A percentile compares a stretch with the other conserved stretches of the same genome.
These are phyloP conservation scores for Cephus runcator DNA, from an alignment of 2,888 invertebrate species.

Conservation along the genomic window DNA sequence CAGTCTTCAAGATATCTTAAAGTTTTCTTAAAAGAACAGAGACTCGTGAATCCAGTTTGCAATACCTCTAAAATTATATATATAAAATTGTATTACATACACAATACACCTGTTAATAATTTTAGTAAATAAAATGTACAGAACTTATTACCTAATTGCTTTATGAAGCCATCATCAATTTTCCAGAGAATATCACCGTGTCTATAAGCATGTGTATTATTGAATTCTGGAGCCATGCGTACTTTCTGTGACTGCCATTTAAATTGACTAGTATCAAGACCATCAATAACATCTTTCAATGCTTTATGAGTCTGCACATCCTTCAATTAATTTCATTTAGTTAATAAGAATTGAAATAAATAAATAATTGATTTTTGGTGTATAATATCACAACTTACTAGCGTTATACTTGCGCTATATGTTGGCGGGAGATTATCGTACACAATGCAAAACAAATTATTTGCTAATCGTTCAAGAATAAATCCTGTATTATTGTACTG, in stretches of 20 bases:
- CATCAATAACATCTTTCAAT: conserved; percentile 36
- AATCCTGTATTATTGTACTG: conserved; percentile 69
- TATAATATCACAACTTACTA: conserved; percentile 22
- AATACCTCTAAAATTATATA: conserved; percentile 43
- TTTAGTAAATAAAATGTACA: not conserved
- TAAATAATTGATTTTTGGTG: conserved; percentile 1
- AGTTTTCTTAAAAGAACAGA: conserved; percentile 57
- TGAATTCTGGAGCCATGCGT: conserved; percentile 31
- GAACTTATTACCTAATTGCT: conserved; percentile 45
- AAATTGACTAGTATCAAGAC: conserved; percentile 32
- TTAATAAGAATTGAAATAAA: not conserved
- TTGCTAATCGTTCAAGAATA: conserved; percentile 58
- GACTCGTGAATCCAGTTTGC: conserved; percentile 53
- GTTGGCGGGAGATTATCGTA: conserved; percentile 69
- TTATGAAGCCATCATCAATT: conserved; percentile 38
- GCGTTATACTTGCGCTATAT: conserved; percentile 44
- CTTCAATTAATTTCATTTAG: conserved; percentile 27
- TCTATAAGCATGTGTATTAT: conserved; percentile 42
- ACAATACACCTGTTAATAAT: not conserved
- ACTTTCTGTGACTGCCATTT: conserved; percentile 41
- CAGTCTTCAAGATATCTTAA: conserved; percentile 66
- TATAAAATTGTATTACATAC: not conserved
- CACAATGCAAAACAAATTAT: conserved; percentile 71
- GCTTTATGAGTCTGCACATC: conserved; percentile 39
- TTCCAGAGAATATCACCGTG: conserved; percentile 51